Conservation (phyloP, 1,140 invertebrate species). For the Hydropsyche tenuis region DNA sequence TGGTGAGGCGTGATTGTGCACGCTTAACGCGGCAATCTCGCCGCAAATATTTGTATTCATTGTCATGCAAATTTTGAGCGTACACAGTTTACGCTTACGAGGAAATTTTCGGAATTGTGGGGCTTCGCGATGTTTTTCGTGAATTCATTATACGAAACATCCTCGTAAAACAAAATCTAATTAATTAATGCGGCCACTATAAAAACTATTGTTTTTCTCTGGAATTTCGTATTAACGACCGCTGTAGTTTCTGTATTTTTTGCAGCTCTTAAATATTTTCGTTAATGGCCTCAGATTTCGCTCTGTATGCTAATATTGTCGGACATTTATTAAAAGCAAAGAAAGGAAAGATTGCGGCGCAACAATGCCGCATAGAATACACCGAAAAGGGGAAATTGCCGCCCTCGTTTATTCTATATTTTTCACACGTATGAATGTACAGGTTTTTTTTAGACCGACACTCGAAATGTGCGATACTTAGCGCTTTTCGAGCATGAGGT, state of each 20-base stretch:
- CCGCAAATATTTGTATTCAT: no score
- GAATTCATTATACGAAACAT: no score
- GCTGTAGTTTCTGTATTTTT: background rate
- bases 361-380: constrained; percentile 13
- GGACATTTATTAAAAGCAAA: constrained; percentile 18
- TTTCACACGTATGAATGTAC: no score
- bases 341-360: constrained; percentile 9
- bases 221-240: background rate
- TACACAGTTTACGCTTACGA: no score
- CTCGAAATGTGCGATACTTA: background rate
- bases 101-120: no score
- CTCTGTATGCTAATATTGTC: constrained; percentile 19
- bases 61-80: no score
- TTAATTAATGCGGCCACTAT: no score
- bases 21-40: no score
- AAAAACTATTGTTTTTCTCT: background rate
- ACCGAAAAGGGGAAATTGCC: constrained; percentile 2
- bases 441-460: no score
- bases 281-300: constrained; percentile 22
- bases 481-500: background rate
- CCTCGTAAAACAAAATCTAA: no score
- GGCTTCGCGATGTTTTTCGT: no score
- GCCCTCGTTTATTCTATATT: background rate
- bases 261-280: background rate
- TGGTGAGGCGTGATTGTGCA: no score